Evolutionary conservation across 1,140 invertebrate genomes (phyloP), one percentile per base, ranked within the genome.

Genomic region (Drosophila dunni): DNA sequence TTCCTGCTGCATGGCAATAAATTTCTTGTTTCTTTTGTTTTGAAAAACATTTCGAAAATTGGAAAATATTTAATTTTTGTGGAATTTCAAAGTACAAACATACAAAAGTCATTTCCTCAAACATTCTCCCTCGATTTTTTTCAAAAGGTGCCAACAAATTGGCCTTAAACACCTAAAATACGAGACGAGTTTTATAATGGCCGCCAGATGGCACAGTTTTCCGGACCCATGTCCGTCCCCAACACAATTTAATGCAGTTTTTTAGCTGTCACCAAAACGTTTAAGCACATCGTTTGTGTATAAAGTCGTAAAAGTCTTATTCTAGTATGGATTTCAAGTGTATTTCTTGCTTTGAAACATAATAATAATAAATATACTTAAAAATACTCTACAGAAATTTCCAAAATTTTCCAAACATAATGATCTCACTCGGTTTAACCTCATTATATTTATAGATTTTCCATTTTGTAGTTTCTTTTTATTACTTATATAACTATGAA

Each of bases 291-390:
- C 24, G 24, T 29, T 29, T 29, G 24, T 29, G 36, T n/a, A 60
- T 53, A 46, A 33, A 45, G 11, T 13, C 46, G 20, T 61, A 45
- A 45, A 74, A 79, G 13, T 61, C 65, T 66, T 42, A 50, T 63
- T 63, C 44, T 51, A 60, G 46, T 45, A 79, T 83, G 70, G 63
- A 82, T 83, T 86, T 80, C 60, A 82, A 73, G 67, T 67, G 68
- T 79, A 79, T 88, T 76, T 82, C 83, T 88, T 79, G 75, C 71
- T 42, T 68, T 57, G 9, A 34, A 13, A 46, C 9, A 46, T 45
- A 46, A 29, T 46, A 29, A 9, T 40, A 38, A 15, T 46, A 34
- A 56, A 46, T 20, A 57, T 42, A 15, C 50, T 74, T 57, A 36
- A 38, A 34, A 62, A 42, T 69, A 56, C 9, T 46, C 70, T 67